Evolutionary conservation across 2,113 vertebrate species (phyloP).

Genomic region (Syngnathus floridae): DNA sequence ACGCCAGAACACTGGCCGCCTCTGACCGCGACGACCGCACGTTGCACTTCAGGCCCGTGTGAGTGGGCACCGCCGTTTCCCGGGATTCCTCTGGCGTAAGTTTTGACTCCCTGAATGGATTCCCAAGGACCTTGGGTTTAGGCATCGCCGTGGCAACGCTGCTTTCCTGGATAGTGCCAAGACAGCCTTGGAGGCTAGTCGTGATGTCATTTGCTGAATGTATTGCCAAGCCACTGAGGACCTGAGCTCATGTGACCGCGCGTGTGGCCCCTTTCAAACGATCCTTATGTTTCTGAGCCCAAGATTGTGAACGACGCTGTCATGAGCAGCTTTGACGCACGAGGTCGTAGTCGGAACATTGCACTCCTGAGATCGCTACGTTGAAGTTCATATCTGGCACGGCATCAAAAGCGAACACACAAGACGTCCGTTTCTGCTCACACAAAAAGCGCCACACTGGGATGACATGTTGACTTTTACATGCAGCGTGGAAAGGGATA

Average conservation of each 20-base stretch:
- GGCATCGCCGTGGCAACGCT: not conserved
- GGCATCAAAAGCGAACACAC: no score
- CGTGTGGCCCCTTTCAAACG: not conserved
- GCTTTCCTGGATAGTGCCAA: not conserved
- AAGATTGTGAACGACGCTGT: not conserved
- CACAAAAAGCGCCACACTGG: not conserved
- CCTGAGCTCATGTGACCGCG: not conserved
- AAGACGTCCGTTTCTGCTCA: no score
- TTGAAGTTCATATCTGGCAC: no score
- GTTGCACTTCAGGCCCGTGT: conserved; percentile 87
- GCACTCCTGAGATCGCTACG: not conserved
- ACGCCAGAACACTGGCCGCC: conserved; percentile 70
- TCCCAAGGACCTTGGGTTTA: not conserved
- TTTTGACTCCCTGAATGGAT: not conserved
- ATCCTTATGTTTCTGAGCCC: not conserved
- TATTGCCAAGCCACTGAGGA: not conserved
- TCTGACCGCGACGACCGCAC: conserved; percentile 84
- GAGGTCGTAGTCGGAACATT: not conserved
- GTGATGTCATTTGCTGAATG: conserved; percentile 29
- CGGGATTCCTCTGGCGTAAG: not conserved
- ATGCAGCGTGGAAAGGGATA: not conserved
- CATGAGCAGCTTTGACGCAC: not conserved
- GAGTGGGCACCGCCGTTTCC: conserved; percentile 26
- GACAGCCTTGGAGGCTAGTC: not conserved
- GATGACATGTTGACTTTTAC: not conserved